Evolutionary conservation across 2,888 invertebrate species (phyloP), one percentile per base, ranked within the genome.

Genomic region (Ecliptopera silaceata): DNA sequence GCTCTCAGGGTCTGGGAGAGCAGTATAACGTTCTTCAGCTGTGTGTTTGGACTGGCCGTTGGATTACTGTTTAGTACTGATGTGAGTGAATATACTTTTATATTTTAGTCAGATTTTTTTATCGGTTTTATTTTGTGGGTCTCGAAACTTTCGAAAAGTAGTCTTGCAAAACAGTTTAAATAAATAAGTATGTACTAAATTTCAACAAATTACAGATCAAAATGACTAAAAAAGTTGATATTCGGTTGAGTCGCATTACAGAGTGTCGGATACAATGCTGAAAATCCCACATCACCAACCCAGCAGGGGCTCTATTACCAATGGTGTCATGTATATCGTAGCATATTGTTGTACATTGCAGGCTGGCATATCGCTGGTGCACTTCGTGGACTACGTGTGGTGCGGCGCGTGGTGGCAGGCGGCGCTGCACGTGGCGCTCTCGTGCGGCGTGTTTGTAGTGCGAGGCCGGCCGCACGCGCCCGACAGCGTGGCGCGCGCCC

Each of bases 341-440:
- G 3, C 11, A 11, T 10, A 4, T 12, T 49, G 15, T 8, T 36
- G 10, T 38, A 13, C 46, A n/a, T 56, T 38, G 0, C 75, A 89
- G 95, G 92, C 95, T 72, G 97, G 97, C 17, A 94, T 97, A 61
- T 93, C 93, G 57, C 93, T 97, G 46, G 94, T 97, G 2, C 97
- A 97, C 80, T 97, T 96, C 80, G 82, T 97, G 79, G 98, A 97
- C 86, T 95, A 96, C 79, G 94, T 95, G 18, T 92, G 97, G 74
- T 96, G 96, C 12, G 97, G 97, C 3, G 92, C 95, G 3, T 98
- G 98, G 97, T 97, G 97, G 95, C 93, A 97, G 55, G 94, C 96
- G 78, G 92, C 95, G 50, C 87, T 97, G 38, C 96, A 97, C 80
- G 91, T 96, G 43, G 88, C 95, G 39, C 93, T 96, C 79, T 93